Conservation (phyloP, 2,113 vertebrate genomes). For the Eclectus roratus region DNA sequence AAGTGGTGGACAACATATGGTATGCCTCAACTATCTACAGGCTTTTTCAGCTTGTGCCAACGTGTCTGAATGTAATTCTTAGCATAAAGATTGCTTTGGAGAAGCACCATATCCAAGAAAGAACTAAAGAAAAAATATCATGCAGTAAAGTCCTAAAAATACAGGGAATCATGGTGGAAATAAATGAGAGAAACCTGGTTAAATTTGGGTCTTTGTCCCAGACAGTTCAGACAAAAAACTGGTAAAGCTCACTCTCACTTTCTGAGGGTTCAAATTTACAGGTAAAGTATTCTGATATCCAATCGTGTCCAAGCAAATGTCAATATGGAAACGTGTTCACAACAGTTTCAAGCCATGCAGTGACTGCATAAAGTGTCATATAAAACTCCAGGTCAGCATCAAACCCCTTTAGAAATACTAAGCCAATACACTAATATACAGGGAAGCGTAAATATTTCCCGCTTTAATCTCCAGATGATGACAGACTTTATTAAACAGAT, state of each 20-base stretch:
- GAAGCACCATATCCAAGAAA: background rate
- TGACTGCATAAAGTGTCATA: background rate
- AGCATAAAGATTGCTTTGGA: background rate
- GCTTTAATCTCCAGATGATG: background rate
- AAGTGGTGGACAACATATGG: fast-evolving
- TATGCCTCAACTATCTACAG: background rate
- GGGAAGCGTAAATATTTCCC: background rate
- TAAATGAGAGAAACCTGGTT: background rate
- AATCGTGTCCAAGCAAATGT: background rate
- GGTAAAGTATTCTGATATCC: background rate
- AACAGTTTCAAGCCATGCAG: background rate
- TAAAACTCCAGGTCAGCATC: background rate
- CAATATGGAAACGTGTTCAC: background rate
- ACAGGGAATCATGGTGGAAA: background rate
- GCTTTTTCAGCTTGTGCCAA: background rate
- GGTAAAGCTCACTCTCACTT: background rate
- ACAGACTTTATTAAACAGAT: slow-evolving; percentile 2
- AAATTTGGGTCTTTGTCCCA: background rate
- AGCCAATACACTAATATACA: background rate
- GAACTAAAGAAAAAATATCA: background rate
- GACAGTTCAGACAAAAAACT: background rate
- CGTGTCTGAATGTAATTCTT: background rate
- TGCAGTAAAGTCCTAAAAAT: background rate
- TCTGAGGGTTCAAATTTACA: background rate
- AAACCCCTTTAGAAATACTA: background rate